Conservation (phyloP, 2,797 vertebrate species). For the Gallirallus australis region DNA sequence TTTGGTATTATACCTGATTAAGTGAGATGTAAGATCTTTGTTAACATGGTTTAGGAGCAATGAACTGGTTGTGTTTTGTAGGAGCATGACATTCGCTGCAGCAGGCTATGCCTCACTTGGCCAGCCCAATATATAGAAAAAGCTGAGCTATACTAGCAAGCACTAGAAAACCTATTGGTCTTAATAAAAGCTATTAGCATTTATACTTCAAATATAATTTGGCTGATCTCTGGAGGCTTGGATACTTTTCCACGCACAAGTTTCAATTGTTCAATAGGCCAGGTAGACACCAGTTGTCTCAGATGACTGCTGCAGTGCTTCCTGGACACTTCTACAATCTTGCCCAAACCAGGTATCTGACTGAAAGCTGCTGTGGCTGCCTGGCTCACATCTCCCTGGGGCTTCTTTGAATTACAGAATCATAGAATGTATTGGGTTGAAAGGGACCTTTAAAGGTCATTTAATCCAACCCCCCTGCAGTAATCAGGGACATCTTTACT, state of each 20-base stretch:
- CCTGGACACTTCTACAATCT: fast-evolving
- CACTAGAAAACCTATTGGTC: background rate
- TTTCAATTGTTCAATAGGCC: background rate
- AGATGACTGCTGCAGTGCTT: background rate
- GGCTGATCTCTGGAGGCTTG: background rate
- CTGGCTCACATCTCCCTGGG: background rate
- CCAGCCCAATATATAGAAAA: background rate
- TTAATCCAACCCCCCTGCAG: too few relatives aligned
- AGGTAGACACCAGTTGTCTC: background rate
- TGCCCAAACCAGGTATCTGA: background rate
- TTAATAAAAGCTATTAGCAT: background rate
- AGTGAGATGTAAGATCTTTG: background rate
- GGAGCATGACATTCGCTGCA: background rate
- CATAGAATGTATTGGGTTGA: too few relatives aligned
- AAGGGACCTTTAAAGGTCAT: too few relatives aligned
- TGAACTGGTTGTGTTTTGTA: background rate
- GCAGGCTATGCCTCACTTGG: background rate
- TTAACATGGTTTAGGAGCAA: background rate
- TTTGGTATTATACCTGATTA: background rate
- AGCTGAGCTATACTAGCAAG: background rate
- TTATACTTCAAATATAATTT: background rate
- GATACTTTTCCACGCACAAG: background rate
- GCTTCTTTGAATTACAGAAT: background rate
- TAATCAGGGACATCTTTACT: too few relatives aligned
- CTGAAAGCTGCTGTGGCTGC: background rate